phyloP scores from a whole-genome alignment of 2,113 vertebrate species.

The Coptodon bakossiorum region DNA sequence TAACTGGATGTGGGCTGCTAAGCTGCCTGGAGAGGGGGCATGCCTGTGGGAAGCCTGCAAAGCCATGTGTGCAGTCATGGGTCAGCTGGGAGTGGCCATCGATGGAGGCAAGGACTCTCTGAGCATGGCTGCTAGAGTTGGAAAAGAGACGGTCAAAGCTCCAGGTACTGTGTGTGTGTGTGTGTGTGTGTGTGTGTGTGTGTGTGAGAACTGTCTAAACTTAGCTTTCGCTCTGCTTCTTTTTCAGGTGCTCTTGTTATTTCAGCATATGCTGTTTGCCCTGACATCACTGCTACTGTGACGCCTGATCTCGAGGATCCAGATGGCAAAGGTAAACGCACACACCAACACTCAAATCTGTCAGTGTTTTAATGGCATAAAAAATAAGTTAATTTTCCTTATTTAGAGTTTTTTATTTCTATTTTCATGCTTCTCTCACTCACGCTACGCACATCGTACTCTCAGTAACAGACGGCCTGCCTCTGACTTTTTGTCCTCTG shows the following conservation, averaged over 20 bases:
- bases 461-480: background rate
- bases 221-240: background rate
- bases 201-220: background rate
- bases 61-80: constrained; percentile 85
- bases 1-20: constrained; percentile 96
- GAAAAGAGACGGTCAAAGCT: constrained; percentile 79
- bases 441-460: background rate
- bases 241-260: constrained; percentile 83
- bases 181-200: background rate
- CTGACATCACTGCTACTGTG: constrained; percentile 87
- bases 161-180: constrained; percentile 69
- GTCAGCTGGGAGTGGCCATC: constrained; percentile 80
- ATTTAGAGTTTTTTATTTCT: background rate
- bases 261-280: constrained; percentile 86
- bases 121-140: constrained; percentile 89
- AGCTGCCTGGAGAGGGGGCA: constrained; percentile 82
- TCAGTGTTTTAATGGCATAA: background rate
- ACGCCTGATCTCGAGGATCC: constrained; percentile 89
- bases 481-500: background rate
- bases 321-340: constrained; percentile 73
- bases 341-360: background rate
- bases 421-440: background rate
- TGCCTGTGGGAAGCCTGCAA: constrained; percentile 80
- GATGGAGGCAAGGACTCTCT: constrained; percentile 93
- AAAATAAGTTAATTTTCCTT: background rate